Evolutionary conservation across 2,888 invertebrate genomes (phyloP), one percentile per base, ranked within the genome.

Genomic region (Leucoma salicis): DNA sequence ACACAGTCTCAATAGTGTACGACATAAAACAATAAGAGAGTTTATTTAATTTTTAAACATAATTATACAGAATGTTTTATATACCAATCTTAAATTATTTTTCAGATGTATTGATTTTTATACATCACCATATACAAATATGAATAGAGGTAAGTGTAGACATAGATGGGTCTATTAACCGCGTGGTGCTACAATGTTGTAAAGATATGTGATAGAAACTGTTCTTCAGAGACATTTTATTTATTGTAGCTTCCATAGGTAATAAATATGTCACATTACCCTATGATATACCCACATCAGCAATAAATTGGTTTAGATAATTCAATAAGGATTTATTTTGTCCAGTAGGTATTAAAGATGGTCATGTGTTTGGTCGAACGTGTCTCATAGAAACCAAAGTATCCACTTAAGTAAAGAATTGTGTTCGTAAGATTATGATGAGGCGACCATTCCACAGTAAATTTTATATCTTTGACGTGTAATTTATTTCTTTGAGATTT

Each of bases 131-230:
- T 88, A 83, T 87, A 88, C 87, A 88, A 84, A 74, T 78, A 71
- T 79, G 81, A 82, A 82, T 86, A 87, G 77, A 75, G 82, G 85
- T 88, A 88, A 86, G 86, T 75, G 82, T 88, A 73, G 73, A 64
- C 62, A 78, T 88, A 86, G 87, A 84, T 82, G 87, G 87, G 85
- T 88, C 86, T 86, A 84, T 85, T 88, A 88, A 88, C 83, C 68
- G 89, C 79, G 88, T 87, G 89, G 89, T 89, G 88, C 88, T 89
- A 88, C 83, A 86, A 74, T 70, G 84, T 83, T n/a, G 86, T 85
- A 88, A 89, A 70, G 87, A 88, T 78, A 87, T 89, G 89, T 89
- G 89, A 89, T 89, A 89, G 82, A 87, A 82, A 85, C 78, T 84
- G 74, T 83, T 83, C 83, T 88, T 74, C 85, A 87, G 84, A 88